Evolutionary conservation across 2,113 vertebrate species (phyloP).

Genomic region (Engraulis encrasicolus): DNA sequence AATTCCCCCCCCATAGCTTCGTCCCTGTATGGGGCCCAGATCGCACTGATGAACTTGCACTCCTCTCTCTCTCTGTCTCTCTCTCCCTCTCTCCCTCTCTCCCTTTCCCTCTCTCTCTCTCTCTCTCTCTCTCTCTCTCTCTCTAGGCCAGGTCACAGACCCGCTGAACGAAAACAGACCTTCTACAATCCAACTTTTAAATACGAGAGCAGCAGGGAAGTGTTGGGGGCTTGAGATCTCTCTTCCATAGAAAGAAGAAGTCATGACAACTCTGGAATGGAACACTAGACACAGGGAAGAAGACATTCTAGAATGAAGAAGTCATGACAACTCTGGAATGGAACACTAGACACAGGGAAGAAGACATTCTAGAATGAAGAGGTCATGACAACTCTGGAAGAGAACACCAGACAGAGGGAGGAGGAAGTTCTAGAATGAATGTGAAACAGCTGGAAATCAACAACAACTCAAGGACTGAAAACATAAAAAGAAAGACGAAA

Average conservation of each 20-base stretch:
- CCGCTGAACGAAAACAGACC: constrained; percentile 15
- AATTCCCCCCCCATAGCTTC: too few relatives aligned
- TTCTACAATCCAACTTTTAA: not conserved
- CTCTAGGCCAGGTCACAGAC: not conserved
- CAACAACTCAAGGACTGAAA: constrained; percentile 20
- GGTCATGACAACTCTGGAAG: too few relatives aligned
- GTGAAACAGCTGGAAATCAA: constrained; percentile 45
- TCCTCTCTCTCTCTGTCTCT: too few relatives aligned
- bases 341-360: too few relatives aligned
- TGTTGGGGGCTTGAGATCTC: constrained; percentile 28
- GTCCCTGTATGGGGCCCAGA: not conserved
- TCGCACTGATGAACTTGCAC: not conserved
- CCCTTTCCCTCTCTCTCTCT: too few relatives aligned
- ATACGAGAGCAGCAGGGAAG: constrained; percentile 31
- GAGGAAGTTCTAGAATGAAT: constrained; percentile 47
- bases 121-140: too few relatives aligned
- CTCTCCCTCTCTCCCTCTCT: too few relatives aligned
- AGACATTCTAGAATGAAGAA: too few relatives aligned
- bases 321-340: too few relatives aligned
- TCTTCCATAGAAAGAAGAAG: constrained; percentile 34
- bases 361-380: too few relatives aligned
- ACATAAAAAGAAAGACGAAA: constrained; percentile 23
- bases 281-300: constrained; percentile 31
- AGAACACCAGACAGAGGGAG: not conserved
- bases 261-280: constrained; percentile 44